phyloP scores from a whole-genome alignment of 2,888 invertebrate genomes.

The Portevinia maculata region DNA sequence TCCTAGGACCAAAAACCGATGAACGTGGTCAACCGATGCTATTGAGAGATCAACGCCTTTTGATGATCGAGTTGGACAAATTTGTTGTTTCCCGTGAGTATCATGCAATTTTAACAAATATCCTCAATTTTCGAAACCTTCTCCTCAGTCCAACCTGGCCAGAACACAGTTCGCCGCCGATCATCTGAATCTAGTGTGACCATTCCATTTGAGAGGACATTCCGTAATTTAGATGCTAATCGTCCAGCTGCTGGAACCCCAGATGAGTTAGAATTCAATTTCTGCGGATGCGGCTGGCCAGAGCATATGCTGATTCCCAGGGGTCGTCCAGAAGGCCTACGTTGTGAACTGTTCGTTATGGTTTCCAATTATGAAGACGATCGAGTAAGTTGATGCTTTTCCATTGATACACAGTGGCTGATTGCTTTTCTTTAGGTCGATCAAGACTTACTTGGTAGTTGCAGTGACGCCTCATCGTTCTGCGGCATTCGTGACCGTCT shows the following conservation, averaged over 20 bases:
- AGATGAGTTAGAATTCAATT: conserved; percentile 85
- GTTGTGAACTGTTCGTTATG: conserved; percentile 88
- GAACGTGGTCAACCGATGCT: conserved; percentile 85
- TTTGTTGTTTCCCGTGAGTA: conserved; percentile 85
- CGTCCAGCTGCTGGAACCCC: conserved; percentile 84
- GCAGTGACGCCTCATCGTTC: conserved; percentile 88
- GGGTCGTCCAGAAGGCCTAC: conserved; percentile 86
- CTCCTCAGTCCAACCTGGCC: conserved; percentile 86
- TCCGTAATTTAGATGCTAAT: conserved; percentile 86
- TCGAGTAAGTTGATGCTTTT: conserved; percentile 53
- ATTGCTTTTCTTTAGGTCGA: conserved; percentile 75
- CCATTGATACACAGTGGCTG: conserved; percentile 83
- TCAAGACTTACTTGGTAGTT: conserved; percentile 81
- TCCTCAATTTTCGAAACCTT: background rate
- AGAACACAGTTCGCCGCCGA: conserved; percentile 85
- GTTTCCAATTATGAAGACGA: conserved; percentile 88
- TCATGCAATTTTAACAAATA: fast-evolving
- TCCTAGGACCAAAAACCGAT: conserved; percentile 85
- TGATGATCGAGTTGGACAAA: conserved; percentile 87
- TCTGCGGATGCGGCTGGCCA: conserved; percentile 93
- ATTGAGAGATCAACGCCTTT: conserved; percentile 84
- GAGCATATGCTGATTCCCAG: conserved; percentile 89
- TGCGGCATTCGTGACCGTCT: conserved; percentile 89
- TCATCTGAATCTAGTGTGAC: conserved; percentile 89
- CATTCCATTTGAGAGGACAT: conserved; percentile 90